Evolutionary conservation across 2,797 vertebrate species (phyloP), one percentile per base, ranked within the genome.

Genomic region (Gymnodraco acuticeps): DNA sequence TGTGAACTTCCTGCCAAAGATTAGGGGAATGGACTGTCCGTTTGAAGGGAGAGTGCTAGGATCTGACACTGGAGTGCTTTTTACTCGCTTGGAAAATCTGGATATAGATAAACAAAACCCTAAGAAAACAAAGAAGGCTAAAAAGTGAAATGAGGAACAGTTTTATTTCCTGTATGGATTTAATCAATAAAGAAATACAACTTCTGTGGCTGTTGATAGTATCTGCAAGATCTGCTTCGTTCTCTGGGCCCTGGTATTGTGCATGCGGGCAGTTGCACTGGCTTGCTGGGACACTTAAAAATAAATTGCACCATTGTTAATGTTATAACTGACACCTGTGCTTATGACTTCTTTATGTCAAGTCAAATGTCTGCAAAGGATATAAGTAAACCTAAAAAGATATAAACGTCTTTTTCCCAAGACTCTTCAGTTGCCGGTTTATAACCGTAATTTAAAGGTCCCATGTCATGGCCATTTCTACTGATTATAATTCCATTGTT

Each of bases 31-130:
- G 41, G 78, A 88, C 0, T 96, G 95, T 84, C 93, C 91, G 33
- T 97, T 97, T 55, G 97, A 97, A 91, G 96, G 98, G 13, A 95
- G 97, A 71, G 76, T 58, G 2, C 91, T 99, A 0, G 97, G 97
- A 13, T 85, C 92, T 0, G 95, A 98, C 81, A 87, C 89, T 0
- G 97, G 97, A 0, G 31, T 99, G 56, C 94, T 99, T 38, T 99
- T 99, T 81, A 93, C 65, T 47, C 94, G 94, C 12, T 81, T 98
- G n/a, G 94, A 95, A 64, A 92, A 77, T 64, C 19, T 5, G 13
- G 79, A 77, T 17, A 62, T 42, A 4, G 77, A 64, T 3, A 77
- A 89, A 74, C 50, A 62, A 38, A 92, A 85, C 38, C 14, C 58
- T 0, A 88, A 86, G 71, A 90, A 85, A 63, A 59, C 27, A 31